Evolutionary conservation across 2,888 invertebrate genomes (phyloP), one percentile per base, ranked within the genome.

Genomic region (Cephus rjabovi): DNA sequence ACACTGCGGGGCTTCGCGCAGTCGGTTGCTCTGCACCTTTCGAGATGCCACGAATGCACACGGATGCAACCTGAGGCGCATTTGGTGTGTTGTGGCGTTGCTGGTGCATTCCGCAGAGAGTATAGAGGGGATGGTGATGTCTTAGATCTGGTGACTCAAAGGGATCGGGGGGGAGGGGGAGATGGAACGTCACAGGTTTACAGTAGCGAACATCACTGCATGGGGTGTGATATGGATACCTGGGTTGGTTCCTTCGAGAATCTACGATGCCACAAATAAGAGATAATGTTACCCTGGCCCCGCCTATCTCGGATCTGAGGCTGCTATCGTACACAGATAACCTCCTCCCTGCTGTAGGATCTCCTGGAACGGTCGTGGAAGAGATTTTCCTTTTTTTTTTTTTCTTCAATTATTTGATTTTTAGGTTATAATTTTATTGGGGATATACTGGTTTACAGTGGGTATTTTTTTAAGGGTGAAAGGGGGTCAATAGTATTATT

Each of bases 191-290:
- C 56, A 23, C 23, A 56, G 9, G 56, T 56, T 23, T 23, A 56
- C 56, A 56, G 56, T 56, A 56, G 56, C 56, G 9, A 56, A 23
- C 56, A 23, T 15, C 15, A 6, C 56, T 56, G 56, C 23, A 56
- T 23, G 56, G 56, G 56, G 56, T 56, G 23, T 56, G 56, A 56
- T 56, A 56, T 56, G 56, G 56, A 37, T 37, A 37, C 37, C 37
- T 37, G 37, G 71, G 31, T 31, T 31, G 71, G 31, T 15, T 6
- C 33, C 71, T 84, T 81, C 81, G 77, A 79, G 81, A 86, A 86
- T 89, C 87, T 85, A 88, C 85, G 83, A 79, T 81, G 83, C 85
- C 84, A 87, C 86, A 87, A 88, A 88, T 86, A 88, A 86, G 85
- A 86, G 88, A 88, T 87, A 88, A 88, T 85, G 83, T 83, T 83